phyloP scores from a whole-genome alignment of 2,113 vertebrate species.

The Acrocephalus arundinaceus region DNA sequence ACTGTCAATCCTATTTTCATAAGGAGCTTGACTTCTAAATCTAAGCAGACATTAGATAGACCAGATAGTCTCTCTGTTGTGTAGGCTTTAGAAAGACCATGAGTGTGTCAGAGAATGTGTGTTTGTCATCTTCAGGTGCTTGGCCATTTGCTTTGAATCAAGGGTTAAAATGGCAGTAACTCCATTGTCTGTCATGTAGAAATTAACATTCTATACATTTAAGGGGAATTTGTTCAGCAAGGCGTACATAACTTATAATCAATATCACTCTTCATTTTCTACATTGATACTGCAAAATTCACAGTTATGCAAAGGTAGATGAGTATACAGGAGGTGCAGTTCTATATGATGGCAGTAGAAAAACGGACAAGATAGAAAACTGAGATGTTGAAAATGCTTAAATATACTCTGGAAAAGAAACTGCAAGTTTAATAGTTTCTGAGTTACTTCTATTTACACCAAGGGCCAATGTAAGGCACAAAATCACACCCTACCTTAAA shows the following conservation, averaged over 20 bases:
- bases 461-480: background rate
- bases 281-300: background rate
- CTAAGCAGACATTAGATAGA: background rate
- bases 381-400: background rate
- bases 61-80: background rate
- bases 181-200: background rate
- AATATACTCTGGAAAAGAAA: background rate
- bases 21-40: background rate
- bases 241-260: background rate
- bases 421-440: constrained; percentile 21
- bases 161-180: background rate
- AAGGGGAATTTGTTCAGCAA: background rate
- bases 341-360: background rate
- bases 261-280: background rate
- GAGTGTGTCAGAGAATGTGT: background rate
- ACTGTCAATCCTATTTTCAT: background rate
- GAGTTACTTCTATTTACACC: background rate
- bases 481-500: background rate
- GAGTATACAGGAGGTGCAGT: background rate
- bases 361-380: background rate
- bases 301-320: background rate
- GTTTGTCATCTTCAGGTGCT: background rate
- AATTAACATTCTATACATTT: background rate
- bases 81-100: background rate
- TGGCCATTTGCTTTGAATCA: background rate